phyloP scores from a whole-genome alignment of 2,113 vertebrate genomes.

The Lampris megalopsis region DNA sequence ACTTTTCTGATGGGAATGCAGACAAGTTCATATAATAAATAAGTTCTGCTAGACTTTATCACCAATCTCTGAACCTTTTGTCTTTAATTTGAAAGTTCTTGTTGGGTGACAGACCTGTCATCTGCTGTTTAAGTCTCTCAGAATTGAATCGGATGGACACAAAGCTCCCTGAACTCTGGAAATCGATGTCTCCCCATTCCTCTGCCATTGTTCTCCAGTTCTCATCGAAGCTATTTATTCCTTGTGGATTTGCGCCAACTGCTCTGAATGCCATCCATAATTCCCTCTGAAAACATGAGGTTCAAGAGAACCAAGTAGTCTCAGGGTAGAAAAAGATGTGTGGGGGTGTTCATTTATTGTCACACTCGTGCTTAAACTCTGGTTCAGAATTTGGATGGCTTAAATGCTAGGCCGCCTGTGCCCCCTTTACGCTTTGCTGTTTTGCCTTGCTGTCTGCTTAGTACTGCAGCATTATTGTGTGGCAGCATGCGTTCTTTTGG shows the following conservation, averaged over 20 bases:
- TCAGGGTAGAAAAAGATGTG: neutral
- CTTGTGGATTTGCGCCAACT: neutral
- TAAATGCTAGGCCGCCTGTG: conserved; percentile 38
- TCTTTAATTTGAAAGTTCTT: too few relatives aligned
- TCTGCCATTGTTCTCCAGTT: neutral
- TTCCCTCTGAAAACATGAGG: neutral
- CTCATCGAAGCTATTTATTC: neutral
- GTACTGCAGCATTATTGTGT: conserved; percentile 41
- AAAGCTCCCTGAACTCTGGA: neutral
- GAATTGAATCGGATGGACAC: neutral
- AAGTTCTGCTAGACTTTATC: neutral
- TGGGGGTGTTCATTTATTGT: neutral
- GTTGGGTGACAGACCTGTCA: too few relatives aligned
- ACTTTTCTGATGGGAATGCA: neutral
- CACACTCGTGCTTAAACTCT: too few relatives aligned
- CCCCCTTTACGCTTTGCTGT: conserved; percentile 34
- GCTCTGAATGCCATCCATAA: neutral
- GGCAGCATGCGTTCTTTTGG: conserved; percentile 54
- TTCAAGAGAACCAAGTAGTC: neutral
- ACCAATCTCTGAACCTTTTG: too few relatives aligned
- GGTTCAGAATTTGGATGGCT: too few relatives aligned
- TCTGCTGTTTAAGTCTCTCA: too few relatives aligned
- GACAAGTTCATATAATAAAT: conserved; percentile 4
- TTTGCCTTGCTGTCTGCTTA: conserved; percentile 36
- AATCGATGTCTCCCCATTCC: neutral